Conservation (phyloP, 2,888 invertebrate genomes). For the Plebejus argus region DNA sequence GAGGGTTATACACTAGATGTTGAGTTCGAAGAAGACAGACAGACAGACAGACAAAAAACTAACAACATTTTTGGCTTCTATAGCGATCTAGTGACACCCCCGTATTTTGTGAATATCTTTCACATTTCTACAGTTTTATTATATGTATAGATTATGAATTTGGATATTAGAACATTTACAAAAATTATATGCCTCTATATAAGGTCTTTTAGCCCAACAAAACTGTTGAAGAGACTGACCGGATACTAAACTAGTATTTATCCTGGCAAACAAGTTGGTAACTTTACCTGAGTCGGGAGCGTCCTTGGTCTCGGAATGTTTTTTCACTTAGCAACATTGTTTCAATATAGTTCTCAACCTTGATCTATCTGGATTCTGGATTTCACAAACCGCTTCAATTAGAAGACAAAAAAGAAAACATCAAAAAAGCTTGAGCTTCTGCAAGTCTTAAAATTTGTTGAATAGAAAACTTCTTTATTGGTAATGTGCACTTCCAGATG, state of each 20-base stretch:
- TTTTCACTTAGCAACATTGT: conserved; percentile 1
- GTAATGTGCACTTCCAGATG: no score
- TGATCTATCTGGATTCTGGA: background rate
- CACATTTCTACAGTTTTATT: no score
- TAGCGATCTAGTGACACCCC: no score
- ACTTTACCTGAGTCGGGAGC: conserved; percentile 18
- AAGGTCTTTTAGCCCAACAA: background rate
- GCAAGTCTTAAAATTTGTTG: no score
- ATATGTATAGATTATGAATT: no score
- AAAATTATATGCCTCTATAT: background rate
- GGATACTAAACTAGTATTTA: conserved; percentile 18
- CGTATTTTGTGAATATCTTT: no score
- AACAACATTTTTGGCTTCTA: no score
- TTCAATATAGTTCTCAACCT: background rate
- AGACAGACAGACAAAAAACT: no score
- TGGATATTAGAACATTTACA: background rate
- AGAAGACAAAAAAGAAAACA: background rate
- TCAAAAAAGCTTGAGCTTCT: background rate
- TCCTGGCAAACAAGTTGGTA: background rate
- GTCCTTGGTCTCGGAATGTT: background rate
- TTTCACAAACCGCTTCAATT: background rate
- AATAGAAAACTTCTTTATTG: no score
- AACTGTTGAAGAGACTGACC: background rate
- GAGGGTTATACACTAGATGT: no score
- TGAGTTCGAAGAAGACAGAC: no score